These are phyloP conservation scores for Ochotona curzoniae DNA, from an alignment of 2,113 vertebrate genomes.

Conservation along the genomic window DNA sequence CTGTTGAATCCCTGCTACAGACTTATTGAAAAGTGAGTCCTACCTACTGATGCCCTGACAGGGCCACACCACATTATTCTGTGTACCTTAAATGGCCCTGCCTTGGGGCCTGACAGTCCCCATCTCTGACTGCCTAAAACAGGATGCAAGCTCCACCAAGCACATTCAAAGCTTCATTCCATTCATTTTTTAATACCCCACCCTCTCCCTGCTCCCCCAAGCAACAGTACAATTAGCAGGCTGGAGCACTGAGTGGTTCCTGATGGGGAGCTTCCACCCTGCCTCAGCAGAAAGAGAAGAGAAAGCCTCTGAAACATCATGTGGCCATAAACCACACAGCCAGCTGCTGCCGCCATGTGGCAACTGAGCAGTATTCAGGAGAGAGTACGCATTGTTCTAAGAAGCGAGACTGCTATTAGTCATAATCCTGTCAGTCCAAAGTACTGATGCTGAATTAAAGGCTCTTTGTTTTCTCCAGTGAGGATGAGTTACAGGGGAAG, in stretches of 20 bases:
- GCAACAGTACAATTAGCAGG: not conserved
- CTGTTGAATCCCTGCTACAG: no score
- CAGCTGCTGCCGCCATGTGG: not conserved
- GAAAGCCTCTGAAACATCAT: not conserved
- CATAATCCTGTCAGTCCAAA: conserved; percentile 23
- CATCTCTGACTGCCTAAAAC: not conserved
- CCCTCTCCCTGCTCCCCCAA: not conserved
- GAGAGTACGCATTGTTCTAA: conserved; percentile 6
- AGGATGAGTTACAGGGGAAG: conserved; percentile 9
- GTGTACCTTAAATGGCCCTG: no score
- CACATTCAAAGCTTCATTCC: conserved; percentile 62
- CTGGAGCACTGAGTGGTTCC: conserved; percentile 32
- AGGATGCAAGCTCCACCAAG: conserved; percentile 71
- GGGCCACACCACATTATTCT: no score
- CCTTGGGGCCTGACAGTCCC: no score
- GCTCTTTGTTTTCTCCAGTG: not conserved
- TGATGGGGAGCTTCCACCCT: not conserved
- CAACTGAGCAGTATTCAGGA: not conserved
- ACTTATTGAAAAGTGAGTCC: no score
- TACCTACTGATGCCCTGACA: no score
- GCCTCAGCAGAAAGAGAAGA: not conserved
- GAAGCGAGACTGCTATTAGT: not conserved
- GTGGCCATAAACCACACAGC: not conserved
- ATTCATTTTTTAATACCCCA: conserved; percentile 40
- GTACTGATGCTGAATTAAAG: conserved; percentile 23